Conservation (phyloP, 2,797 vertebrate species). For the Myoxocephalus aenaeus region DNA sequence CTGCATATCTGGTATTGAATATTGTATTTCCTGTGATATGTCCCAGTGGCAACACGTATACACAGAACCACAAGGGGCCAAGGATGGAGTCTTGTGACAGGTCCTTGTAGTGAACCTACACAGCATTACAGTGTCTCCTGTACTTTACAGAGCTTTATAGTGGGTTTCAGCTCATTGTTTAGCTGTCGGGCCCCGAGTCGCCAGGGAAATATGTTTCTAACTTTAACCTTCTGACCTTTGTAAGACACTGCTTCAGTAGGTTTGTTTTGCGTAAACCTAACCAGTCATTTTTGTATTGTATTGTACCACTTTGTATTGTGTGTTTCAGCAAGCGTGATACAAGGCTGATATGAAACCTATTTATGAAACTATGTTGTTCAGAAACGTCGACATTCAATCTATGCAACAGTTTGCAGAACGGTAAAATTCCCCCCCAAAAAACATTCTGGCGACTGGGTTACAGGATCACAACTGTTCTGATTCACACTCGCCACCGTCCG, state of each 20-base stretch:
- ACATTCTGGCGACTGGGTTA: too few relatives aligned
- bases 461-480: neutral
- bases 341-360: neutral
- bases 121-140: neutral
- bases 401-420: too few relatives aligned
- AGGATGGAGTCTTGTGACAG: neutral
- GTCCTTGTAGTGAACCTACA: neutral
- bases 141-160: neutral
- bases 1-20: constrained; percentile 1
- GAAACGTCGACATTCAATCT: neutral
- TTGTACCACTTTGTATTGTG: too few relatives aligned
- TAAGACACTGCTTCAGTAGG: neutral
- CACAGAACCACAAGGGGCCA: neutral
- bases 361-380: neutral
- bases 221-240: neutral
- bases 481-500: neutral
- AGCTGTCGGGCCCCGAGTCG: neutral
- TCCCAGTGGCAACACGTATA: neutral
- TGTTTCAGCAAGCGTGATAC: neutral
- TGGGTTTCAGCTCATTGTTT: neutral
- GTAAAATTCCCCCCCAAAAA: too few relatives aligned
- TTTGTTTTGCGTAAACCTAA: too few relatives aligned
- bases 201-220: neutral
- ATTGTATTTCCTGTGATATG: neutral
- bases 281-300: too few relatives aligned